Evolutionary conservation across 2,888 invertebrate genomes (phyloP).

Genomic region (Lumbricus terrestris): DNA sequence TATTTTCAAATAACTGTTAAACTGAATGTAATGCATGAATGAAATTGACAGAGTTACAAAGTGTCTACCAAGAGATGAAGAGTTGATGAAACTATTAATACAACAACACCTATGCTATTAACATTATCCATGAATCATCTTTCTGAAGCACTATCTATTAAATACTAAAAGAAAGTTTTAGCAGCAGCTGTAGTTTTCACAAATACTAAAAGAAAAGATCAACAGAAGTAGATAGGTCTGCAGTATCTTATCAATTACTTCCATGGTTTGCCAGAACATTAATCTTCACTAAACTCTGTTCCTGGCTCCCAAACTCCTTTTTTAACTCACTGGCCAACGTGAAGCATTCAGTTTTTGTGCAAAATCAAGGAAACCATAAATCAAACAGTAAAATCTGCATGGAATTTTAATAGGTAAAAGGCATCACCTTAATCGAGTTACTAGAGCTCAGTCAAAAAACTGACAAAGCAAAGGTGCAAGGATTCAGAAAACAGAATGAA

Average conservation of each 20-base stretch:
- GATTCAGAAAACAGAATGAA: neutral
- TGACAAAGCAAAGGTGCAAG: neutral
- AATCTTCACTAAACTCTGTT: neutral
- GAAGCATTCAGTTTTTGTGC: neutral
- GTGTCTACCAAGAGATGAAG: neutral
- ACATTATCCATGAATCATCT: neutral
- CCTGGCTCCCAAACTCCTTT: neutral
- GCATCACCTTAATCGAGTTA: too few relatives aligned
- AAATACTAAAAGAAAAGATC: too few relatives aligned
- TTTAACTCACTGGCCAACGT: neutral
- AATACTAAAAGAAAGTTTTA: neutral
- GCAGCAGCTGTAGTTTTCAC: too few relatives aligned
- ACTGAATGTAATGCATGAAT: neutral
- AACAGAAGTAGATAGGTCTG: too few relatives aligned
- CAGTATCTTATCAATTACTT: neutral
- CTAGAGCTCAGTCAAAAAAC: neutral
- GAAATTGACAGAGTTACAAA: neutral
- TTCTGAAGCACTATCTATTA: neutral
- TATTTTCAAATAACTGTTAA: neutral
- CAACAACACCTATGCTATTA: neutral
- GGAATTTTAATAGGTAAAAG: too few relatives aligned
- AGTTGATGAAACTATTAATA: neutral
- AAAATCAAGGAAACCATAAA: neutral
- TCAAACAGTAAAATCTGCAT: neutral
- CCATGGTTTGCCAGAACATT: neutral